phyloP scores from a whole-genome alignment of 2,113 vertebrate species.

The Rhea americana region DNA sequence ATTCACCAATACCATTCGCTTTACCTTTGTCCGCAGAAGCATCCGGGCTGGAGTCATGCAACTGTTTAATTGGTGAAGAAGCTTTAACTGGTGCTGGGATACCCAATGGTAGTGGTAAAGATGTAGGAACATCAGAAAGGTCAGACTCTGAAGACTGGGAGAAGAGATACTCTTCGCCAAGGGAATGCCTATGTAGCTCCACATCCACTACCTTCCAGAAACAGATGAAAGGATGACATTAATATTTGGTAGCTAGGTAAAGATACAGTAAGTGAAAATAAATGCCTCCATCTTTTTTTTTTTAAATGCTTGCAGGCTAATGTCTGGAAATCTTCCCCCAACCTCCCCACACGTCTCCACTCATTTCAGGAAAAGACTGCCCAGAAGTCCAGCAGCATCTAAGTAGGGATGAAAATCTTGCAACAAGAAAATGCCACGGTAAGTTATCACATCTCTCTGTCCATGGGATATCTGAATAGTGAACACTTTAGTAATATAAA shows the following conservation, averaged over 20 bases:
- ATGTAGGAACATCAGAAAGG: conserved; percentile 71
- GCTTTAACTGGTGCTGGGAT: conserved; percentile 78
- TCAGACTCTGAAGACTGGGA: conserved; percentile 78
- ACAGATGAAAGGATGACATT: neutral
- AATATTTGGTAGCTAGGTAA: neutral
- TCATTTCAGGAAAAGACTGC: neutral
- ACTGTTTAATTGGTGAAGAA: conserved; percentile 81
- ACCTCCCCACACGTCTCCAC: neutral
- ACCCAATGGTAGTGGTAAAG: conserved; percentile 68
- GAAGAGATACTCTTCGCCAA: conserved; percentile 86
- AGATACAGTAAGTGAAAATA: neutral
- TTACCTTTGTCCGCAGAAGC: conserved; percentile 87
- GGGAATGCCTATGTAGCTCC: conserved; percentile 91
- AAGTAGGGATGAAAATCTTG: neutral
- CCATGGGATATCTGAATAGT: neutral
- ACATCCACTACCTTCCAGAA: conserved; percentile 93
- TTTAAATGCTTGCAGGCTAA: neutral
- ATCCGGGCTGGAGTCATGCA: conserved; percentile 75
- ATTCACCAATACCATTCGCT: neutral
- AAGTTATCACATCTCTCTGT: neutral
- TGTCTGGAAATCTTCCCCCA: neutral
- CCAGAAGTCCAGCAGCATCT: neutral
- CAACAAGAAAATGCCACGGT: fast-evolving
- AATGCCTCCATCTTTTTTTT: neutral
- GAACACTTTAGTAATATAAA: neutral